Conservation (phyloP, 2,797 vertebrate species). For the Gila robusta region DNA sequence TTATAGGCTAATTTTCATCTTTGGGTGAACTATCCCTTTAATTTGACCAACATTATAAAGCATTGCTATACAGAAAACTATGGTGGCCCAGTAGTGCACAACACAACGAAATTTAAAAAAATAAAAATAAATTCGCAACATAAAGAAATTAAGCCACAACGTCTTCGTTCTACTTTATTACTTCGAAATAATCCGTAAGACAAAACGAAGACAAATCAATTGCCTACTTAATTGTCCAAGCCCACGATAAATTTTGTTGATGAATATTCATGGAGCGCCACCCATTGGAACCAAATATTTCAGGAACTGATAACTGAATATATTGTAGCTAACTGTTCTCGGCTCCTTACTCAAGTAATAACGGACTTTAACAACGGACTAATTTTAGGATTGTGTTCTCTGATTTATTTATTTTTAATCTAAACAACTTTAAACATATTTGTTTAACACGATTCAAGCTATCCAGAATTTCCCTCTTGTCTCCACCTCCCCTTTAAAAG, state of each 20-base stretch:
- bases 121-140: too few relatives aligned
- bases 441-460: neutral
- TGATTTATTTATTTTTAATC: neutral
- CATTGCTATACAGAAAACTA: too few relatives aligned
- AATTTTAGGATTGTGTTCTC: neutral
- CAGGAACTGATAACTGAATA: neutral
- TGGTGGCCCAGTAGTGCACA: too few relatives aligned
- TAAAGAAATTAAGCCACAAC: too few relatives aligned
- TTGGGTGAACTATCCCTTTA: too few relatives aligned
- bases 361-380: neutral
- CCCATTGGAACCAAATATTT: neutral
- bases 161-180: too few relatives aligned
- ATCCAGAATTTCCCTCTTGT: slow-evolving; percentile 19
- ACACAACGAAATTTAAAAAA: too few relatives aligned
- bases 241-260: neutral
- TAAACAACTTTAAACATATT: neutral
- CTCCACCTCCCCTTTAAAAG: slow-evolving; percentile 43
- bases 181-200: too few relatives aligned
- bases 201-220: neutral
- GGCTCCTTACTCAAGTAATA: neutral
- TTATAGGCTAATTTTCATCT: too few relatives aligned
- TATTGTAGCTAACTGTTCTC: too few relatives aligned
- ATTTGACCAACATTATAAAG: too few relatives aligned
- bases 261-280: neutral
- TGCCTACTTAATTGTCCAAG: neutral